Percentiles rank a stretch among this genome's conserved stretches.
Conservation (phyloP, 1,140 invertebrate species). For the Atta colombica region DNA sequence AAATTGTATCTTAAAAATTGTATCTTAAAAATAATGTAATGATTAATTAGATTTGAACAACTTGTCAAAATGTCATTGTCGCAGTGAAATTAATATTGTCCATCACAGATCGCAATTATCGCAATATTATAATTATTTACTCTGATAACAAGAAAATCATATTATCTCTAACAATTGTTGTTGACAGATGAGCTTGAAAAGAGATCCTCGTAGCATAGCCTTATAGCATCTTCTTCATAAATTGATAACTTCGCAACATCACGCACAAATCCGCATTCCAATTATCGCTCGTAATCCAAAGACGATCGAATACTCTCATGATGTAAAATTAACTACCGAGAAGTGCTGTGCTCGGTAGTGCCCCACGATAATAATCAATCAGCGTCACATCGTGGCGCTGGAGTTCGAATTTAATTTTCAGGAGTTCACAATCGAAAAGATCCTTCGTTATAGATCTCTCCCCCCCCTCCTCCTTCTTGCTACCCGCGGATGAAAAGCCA, state of each 20-base stretch:
- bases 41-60: slow-evolving; percentile 1
- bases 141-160: background rate
- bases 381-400: background rate
- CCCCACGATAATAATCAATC: slow-evolving; percentile 39
- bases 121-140: too few relatives aligned
- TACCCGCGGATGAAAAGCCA: slow-evolving; percentile 59
- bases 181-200: background rate
- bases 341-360: background rate
- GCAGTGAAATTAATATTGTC: background rate
- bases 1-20: background rate
- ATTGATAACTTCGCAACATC: slow-evolving; percentile 30
- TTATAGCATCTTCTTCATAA: background rate
- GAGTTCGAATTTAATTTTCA: slow-evolving; percentile 36
- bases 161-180: background rate
- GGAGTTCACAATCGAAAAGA: slow-evolving; percentile 14
- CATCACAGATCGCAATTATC: slow-evolving; percentile 11
- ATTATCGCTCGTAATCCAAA: slow-evolving; percentile 25
- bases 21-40: background rate
- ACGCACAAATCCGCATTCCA: slow-evolving; percentile 26
- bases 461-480: too few relatives aligned
- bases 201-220: background rate
- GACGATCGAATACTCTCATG: slow-evolving; percentile 16
- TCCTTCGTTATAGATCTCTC: slow-evolving; percentile 31
- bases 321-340: slow-evolving; percentile 52
- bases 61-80: background rate